Evolutionary conservation across 2,797 vertebrate species (phyloP), one percentile per base, ranked within the genome.

Genomic region (Diplodus puntazzo): DNA sequence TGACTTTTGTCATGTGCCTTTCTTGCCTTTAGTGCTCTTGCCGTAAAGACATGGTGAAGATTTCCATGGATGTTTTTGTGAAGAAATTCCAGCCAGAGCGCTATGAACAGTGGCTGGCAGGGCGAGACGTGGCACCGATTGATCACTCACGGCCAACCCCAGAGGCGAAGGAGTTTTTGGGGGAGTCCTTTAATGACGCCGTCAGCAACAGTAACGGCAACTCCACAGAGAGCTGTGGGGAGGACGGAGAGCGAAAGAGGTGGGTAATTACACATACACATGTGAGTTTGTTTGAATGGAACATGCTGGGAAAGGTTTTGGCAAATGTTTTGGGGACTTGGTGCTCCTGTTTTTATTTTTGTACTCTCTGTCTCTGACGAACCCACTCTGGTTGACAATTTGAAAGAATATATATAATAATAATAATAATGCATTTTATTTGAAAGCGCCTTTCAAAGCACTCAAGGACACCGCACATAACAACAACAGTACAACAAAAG

Each of bases 11-110:
- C 49, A 8, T 69, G 10, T 80, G 20, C 3, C 12, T 64, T 58
- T 52, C 4, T 39, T n/a, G 50, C 30, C 34, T 88, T 64, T 78
- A 99, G 98, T 99, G 98, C 80, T 98, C 98, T 0, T 99, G 98
- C 85, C 95, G 98, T 63, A 99, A 98, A 90, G 98, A 99, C 87
- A 99, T 99, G 98, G 98, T 99, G 83, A 99, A 99, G 94, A 99
- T 99, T 80, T 99, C 98, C 73, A 99, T 99, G 98, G 98, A 98
- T 23, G 97, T 99, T 25, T 99, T 99, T 91, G 98, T 99, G 76
- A 97, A 92, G 90, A 97, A 97, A 85, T 99, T 95, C 89, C 98
- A 99, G 89, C 98, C 98, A 0, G 97, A 99, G 63, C 97, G 97
- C 11, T 99, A 99, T 71, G 96, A 98, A 69, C 94, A 96, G 63